phyloP scores from a whole-genome alignment of 2,888 invertebrate genomes.

The Thecocarcelia acutangulata region DNA sequence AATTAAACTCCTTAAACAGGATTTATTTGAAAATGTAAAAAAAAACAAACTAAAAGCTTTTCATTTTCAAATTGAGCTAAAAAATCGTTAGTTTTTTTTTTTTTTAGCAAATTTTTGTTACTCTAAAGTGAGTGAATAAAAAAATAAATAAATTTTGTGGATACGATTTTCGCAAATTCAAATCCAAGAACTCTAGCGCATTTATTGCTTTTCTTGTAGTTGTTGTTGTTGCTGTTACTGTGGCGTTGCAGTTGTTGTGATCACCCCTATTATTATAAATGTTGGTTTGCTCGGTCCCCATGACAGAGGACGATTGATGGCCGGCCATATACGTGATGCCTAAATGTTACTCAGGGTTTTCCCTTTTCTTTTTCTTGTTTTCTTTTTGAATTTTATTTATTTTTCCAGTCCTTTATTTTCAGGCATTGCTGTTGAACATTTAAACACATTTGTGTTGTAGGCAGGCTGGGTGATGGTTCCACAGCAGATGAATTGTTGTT shows the following conservation, averaged over 20 bases:
- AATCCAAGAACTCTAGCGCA: slow-evolving; percentile 65
- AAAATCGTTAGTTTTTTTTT: slow-evolving; percentile 38
- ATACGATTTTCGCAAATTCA: slow-evolving; percentile 53
- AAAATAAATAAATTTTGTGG: slow-evolving; percentile 43
- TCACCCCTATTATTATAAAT: slow-evolving; percentile 76
- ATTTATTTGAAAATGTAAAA: slow-evolving; percentile 60
- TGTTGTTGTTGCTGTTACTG: slow-evolving; percentile 24
- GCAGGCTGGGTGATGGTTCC: slow-evolving; percentile 35
- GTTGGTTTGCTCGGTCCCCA: slow-evolving; percentile 65
- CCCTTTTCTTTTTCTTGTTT: slow-evolving; percentile 19
- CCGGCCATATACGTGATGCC: slow-evolving; percentile 71
- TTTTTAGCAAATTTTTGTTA: slow-evolving; percentile 19
- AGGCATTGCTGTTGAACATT: slow-evolving; percentile 27
- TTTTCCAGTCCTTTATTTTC: slow-evolving; percentile 27
- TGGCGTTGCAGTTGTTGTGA: slow-evolving; percentile 30
- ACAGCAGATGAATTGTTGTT: slow-evolving; percentile 49
- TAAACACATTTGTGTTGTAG: slow-evolving; percentile 38
- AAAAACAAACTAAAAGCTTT: slow-evolving; percentile 11
- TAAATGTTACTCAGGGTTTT: slow-evolving; percentile 57
- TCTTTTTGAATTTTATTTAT: slow-evolving; percentile 16
- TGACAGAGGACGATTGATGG: slow-evolving; percentile 75
- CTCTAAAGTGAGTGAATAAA: slow-evolving; percentile 30
- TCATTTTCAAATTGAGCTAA: slow-evolving; percentile 39
- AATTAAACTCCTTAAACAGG: slow-evolving; percentile 71
- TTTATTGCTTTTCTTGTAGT: slow-evolving; percentile 55